phyloP scores from a whole-genome alignment of 2,113 vertebrate species.

The Pangasianodon hypophthalmus region DNA sequence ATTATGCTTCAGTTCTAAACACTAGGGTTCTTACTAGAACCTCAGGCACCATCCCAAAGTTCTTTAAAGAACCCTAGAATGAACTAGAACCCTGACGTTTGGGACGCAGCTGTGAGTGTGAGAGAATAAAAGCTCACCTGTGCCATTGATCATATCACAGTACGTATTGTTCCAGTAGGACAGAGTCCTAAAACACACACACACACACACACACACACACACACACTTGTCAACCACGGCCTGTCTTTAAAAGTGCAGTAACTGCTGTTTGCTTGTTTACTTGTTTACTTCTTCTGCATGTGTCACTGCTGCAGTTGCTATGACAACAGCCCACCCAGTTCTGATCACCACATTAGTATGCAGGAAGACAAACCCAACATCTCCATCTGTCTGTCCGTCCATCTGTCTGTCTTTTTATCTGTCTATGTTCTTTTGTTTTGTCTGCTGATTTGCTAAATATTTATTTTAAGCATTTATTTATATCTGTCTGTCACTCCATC shows the following conservation, averaged over 20 bases:
- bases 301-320: slow-evolving; percentile 18
- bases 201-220: slow-evolving; percentile 19
- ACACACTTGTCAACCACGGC: not conserved
- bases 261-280: slow-evolving; percentile 4
- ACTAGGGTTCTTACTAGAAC: not conserved
- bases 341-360: not conserved
- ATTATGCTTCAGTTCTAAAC: not conserved
- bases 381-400: not conserved
- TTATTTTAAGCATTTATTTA: not conserved
- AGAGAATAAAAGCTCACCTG: slow-evolving; percentile 75
- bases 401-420: not conserved
- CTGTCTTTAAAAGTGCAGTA: not conserved
- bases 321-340: slow-evolving; percentile 24
- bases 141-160: slow-evolving; percentile 92
- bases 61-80: not conserved
- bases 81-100: not conserved
- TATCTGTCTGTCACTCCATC: not conserved
- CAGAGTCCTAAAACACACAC: slow-evolving; percentile 71
- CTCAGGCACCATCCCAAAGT: not conserved
- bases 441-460: no score
- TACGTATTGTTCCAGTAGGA: slow-evolving; percentile 78
- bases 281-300: slow-evolving; percentile 25
- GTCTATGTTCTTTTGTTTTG: not conserved
- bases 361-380: slow-evolving; percentile 5
- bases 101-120: not conserved